Conservation (phyloP, 2,888 invertebrate species). For the Tipula vernalis region DNA sequence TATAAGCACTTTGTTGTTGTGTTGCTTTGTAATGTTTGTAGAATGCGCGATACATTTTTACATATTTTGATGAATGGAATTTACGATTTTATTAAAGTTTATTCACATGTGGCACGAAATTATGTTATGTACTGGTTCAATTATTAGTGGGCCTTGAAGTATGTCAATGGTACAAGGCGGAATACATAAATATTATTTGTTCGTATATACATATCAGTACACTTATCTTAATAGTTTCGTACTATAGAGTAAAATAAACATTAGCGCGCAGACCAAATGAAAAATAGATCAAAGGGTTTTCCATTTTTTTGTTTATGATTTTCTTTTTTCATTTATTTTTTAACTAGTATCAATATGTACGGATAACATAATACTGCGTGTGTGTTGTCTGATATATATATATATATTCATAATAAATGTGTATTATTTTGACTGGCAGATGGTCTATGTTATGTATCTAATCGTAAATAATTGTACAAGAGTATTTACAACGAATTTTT, state of each 20-base stretch:
- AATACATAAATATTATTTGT: not conserved
- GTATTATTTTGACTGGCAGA: not conserved
- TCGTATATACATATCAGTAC: not conserved
- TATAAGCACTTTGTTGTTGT: not conserved
- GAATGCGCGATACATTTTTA: not conserved
- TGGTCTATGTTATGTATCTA: not conserved
- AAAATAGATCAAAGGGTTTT: not conserved
- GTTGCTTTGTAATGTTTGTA: not conserved
- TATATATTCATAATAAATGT: not conserved
- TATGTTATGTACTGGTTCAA: not conserved
- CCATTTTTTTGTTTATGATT: not conserved
- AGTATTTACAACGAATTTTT: too few species aligned
- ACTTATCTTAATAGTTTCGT: not conserved
- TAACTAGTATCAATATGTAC: not conserved
- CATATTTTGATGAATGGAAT: not conserved
- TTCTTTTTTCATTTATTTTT: not conserved
- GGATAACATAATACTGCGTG: too few species aligned
- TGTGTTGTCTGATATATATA: not conserved
- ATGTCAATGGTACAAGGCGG: not conserved
- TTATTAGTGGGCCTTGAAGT: not conserved
- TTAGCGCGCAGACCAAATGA: not conserved
- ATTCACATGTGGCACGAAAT: not conserved
- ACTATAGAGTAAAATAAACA: not conserved
- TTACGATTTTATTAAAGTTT: not conserved
- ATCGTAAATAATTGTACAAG: too few species aligned